Percentiles rank a stretch among this genome's conserved stretches.
phyloP scores from a whole-genome alignment of 37 sponge, comb jelly and placozoan species.

The Mnemiopsis leidyi region DNA sequence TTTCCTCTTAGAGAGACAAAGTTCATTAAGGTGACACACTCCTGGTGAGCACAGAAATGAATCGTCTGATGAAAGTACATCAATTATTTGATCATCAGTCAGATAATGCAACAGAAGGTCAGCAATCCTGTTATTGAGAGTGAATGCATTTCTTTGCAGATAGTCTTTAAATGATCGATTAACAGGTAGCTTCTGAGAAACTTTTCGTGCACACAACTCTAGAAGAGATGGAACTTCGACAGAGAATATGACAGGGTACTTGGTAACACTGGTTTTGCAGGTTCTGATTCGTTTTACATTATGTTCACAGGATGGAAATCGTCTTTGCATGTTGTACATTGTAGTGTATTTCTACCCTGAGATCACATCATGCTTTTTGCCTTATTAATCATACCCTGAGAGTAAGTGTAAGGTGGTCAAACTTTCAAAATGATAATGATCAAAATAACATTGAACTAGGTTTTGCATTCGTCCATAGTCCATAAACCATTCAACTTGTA shows the following conservation, averaged over 20 bases:
- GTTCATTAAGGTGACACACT: slow-evolving; percentile 15
- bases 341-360: background rate
- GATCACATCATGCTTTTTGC: background rate
- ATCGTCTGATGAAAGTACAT: slow-evolving; percentile 2
- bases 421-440: too few species aligned
- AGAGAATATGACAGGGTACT: background rate
- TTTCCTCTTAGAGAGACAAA: slow-evolving; percentile 7
- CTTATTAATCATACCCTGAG: too few species aligned
- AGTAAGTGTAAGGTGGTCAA: too few species aligned
- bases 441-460: too few species aligned
- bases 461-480: too few species aligned
- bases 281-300: slow-evolving; percentile 17
- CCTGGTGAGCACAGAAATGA: slow-evolving; percentile 20
- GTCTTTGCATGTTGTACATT: slow-evolving; percentile 5
- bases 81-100: background rate
- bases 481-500: too few species aligned
- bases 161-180: background rate
- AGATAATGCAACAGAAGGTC: slow-evolving; percentile 21
- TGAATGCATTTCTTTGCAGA: background rate
- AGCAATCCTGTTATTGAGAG: slow-evolving; percentile 15
- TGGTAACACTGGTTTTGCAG: background rate
- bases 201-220: slow-evolving; percentile 7
- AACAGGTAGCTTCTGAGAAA: background rate
- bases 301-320: slow-evolving; percentile 23
- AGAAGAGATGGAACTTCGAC: slow-evolving; percentile 12